phyloP scores from a whole-genome alignment of 2,888 invertebrate genomes.

The Brenthis hecate region DNA sequence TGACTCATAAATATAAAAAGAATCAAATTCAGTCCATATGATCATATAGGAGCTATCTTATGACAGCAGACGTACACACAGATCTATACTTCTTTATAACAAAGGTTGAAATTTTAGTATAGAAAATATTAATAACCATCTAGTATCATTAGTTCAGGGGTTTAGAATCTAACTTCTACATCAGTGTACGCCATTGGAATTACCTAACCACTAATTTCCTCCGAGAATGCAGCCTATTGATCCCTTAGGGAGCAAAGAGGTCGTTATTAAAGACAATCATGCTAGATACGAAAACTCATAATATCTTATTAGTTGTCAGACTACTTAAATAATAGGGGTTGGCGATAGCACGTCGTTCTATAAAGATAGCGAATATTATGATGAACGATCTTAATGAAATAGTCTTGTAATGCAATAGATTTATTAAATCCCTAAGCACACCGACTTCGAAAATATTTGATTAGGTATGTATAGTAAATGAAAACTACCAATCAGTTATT shows the following conservation, averaged over 20 bases:
- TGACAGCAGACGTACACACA: too few species aligned
- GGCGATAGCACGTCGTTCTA: not conserved
- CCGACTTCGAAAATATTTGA: too few species aligned
- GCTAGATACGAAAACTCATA: constrained; percentile 46
- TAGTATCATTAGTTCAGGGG: constrained; percentile 4
- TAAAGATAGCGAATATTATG: constrained; percentile 1
- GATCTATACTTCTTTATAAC: too few species aligned
- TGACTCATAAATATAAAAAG: too few species aligned
- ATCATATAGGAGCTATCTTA: too few species aligned
- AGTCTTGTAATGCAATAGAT: too few species aligned
- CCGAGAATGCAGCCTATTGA: constrained; percentile 50
- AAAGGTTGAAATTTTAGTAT: not conserved
- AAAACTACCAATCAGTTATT: too few species aligned
- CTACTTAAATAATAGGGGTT: constrained; percentile 16
- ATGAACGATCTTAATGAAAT: not conserved
- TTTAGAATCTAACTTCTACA: constrained; percentile 14
- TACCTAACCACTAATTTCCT: constrained; percentile 52
- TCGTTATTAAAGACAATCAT: constrained; percentile 43
- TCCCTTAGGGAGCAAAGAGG: constrained; percentile 45
- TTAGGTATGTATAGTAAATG: too few species aligned
- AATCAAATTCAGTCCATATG: too few species aligned
- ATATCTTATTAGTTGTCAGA: constrained; percentile 46
- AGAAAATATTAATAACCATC: constrained; percentile 3
- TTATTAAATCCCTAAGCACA: too few species aligned
- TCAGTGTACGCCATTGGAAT: constrained; percentile 24